A percentile compares a stretch with the other conserved stretches of the same genome.
phyloP scores from a whole-genome alignment of 2,797 vertebrate species.

The Mormyrops boulengeri region DNA sequence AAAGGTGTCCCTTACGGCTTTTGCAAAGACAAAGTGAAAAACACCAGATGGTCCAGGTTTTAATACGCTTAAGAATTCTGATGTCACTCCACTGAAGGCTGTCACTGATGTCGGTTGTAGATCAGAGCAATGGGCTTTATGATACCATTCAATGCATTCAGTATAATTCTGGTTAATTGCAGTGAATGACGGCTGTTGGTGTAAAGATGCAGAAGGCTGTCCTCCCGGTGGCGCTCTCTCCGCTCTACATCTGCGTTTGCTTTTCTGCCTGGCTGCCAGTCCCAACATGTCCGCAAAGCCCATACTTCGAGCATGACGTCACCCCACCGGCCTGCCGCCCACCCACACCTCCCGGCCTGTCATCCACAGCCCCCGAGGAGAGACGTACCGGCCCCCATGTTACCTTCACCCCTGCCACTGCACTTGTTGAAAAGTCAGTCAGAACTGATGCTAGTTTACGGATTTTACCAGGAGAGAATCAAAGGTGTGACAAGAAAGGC shows the following conservation, averaged over 20 bases:
- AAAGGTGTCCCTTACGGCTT: background rate
- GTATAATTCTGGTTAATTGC: background rate
- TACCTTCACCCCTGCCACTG: background rate
- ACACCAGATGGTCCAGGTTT: background rate
- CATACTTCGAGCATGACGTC: background rate
- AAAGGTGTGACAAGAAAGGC: background rate
- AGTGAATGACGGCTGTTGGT: background rate
- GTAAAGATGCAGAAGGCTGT: background rate
- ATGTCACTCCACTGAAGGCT: background rate
- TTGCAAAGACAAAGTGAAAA: background rate
- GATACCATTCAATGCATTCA: background rate
- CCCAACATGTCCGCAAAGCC: slow-evolving; percentile 9
- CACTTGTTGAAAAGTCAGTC: background rate
- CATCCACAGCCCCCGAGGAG: slow-evolving; percentile 16
- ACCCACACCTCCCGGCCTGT: background rate
- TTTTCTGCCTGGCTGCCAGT: slow-evolving; percentile 10
- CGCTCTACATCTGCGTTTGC: background rate
- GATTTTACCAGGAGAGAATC: background rate
- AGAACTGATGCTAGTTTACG: background rate
- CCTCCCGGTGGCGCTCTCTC: background rate
- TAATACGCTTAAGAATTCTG: background rate
- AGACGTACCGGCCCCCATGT: background rate
- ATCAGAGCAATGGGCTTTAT: background rate
- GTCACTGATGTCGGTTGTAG: background rate
- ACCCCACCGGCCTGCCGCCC: background rate